Evolutionary conservation across 2,888 invertebrate species (phyloP).

Genomic region (Nephrotoma guestfalica): DNA sequence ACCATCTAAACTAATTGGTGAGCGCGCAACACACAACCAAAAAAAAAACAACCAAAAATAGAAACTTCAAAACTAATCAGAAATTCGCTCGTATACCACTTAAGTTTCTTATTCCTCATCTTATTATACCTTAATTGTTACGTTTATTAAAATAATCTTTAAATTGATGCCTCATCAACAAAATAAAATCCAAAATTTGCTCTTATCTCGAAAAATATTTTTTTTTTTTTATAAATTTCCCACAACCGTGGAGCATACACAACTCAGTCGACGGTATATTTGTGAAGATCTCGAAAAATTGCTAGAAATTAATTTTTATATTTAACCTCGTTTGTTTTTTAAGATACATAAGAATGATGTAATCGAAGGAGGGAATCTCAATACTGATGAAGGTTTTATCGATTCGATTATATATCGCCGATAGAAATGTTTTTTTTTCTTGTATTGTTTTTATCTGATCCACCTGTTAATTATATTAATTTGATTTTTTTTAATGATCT

Average conservation of each 20-base stretch:
- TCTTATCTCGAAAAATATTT: neutral
- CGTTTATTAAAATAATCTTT: neutral
- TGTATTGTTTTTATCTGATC: neutral
- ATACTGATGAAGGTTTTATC: neutral
- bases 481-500: neutral
- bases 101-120: neutral
- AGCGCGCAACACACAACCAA: neutral
- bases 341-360: neutral
- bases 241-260: neutral
- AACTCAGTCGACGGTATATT: neutral
- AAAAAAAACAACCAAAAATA: neutral
- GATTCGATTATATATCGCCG: neutral
- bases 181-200: neutral
- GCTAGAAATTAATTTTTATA: neutral
- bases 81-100: neutral
- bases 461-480: neutral
- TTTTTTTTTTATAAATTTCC: neutral
- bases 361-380: neutral
- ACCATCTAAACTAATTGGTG: neutral
- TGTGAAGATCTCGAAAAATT: neutral
- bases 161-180: neutral
- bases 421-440: neutral
- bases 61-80: neutral
- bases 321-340: neutral
- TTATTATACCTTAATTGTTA: neutral